Conservation (phyloP, 1,140 invertebrate species). For the Elysia chlorotica region DNA sequence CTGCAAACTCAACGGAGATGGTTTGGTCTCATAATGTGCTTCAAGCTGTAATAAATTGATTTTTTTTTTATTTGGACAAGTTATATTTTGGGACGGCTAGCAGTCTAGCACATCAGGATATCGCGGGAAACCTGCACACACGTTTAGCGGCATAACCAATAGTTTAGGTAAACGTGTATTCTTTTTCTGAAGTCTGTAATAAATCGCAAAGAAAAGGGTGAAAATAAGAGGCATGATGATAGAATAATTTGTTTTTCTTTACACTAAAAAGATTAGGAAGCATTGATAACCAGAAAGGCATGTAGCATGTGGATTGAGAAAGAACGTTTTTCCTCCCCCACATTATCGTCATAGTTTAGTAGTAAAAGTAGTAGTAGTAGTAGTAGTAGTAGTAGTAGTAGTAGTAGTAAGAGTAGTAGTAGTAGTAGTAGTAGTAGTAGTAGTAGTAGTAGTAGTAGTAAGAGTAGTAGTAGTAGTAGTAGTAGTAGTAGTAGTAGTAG, state of each 20-base stretch:
- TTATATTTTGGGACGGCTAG: no score
- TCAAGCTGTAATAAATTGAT: no score
- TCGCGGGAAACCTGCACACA: no score
- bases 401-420: slow-evolving; percentile 22
- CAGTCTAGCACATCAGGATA: no score
- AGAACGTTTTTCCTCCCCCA: background rate
- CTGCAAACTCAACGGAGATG: no score
- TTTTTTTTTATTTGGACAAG: no score
- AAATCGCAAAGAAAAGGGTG: background rate
- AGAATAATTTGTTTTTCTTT: no score
- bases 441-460: slow-evolving; percentile 24
- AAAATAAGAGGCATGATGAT: background rate
- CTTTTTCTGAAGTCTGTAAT: background rate
- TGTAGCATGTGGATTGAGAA: background rate
- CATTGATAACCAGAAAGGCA: background rate
- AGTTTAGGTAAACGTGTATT: no score
- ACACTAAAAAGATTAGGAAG: background rate
- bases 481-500: slow-evolving; percentile 27
- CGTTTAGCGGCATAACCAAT: no score
- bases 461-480: slow-evolving; percentile 24
- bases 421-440: slow-evolving; percentile 25
- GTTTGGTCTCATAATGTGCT: no score
- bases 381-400: slow-evolving; percentile 19
- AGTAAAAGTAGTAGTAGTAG: slow-evolving; percentile 12
- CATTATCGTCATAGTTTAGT: background rate